These are phyloP conservation scores for Mamestra brassicae DNA, from an alignment of 2,888 invertebrate genomes.

Conservation along the genomic window DNA sequence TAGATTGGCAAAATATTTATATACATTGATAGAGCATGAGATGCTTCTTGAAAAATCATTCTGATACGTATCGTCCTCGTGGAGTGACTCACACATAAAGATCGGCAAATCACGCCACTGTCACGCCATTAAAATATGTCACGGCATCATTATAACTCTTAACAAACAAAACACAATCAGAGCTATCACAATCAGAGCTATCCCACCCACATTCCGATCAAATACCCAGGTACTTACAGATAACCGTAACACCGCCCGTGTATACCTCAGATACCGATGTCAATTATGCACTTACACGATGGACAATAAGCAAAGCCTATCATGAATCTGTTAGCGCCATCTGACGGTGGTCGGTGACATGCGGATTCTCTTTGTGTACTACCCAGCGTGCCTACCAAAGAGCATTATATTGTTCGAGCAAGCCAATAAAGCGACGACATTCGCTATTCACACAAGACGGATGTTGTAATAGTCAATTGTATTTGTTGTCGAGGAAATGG, in stretches of 20 bases:
- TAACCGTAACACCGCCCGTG: slow-evolving; percentile 6
- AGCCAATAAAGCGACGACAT: slow-evolving; percentile 67
- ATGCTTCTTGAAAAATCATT: too few species aligned
- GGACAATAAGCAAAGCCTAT: slow-evolving; percentile 82
- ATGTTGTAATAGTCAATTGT: slow-evolving; percentile 58
- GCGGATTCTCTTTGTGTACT: slow-evolving; percentile 81
- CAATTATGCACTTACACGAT: slow-evolving; percentile 80
- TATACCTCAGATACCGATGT: slow-evolving; percentile 51
- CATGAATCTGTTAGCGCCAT: slow-evolving; percentile 80
- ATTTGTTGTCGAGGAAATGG: slow-evolving; percentile 54
- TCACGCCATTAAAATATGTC: too few species aligned
- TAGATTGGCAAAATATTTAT: too few species aligned
- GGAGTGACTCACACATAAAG: too few species aligned
- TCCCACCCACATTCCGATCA: background rate
- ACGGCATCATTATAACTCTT: too few species aligned
- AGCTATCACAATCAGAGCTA: background rate
- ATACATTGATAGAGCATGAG: too few species aligned
- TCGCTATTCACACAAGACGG: slow-evolving; percentile 67
- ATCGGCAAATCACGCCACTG: too few species aligned
- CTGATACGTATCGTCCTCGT: too few species aligned
- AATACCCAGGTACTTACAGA: slow-evolving; percentile 13
- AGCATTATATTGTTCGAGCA: slow-evolving; percentile 73
- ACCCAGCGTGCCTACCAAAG: slow-evolving; percentile 62
- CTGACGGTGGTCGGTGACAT: slow-evolving; percentile 79
- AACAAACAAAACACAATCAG: background rate